These are phyloP conservation scores for Athalia circularis DNA, from an alignment of 2,888 invertebrate genomes.

Conservation along the genomic window DNA sequence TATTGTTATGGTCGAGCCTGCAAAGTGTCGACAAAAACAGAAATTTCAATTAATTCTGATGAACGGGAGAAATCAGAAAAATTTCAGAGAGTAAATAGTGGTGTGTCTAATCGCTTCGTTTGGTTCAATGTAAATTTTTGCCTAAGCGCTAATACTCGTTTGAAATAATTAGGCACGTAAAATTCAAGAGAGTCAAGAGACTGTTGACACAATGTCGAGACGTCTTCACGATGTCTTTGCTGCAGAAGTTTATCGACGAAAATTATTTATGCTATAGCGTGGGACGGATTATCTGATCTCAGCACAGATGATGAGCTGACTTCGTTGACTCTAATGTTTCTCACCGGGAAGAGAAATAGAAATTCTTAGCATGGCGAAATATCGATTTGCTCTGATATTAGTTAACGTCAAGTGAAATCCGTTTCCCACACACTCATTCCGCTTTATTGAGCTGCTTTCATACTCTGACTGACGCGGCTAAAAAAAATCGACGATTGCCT, in stretches of 20 bases:
- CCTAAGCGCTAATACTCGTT: too few species aligned
- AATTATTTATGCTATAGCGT: background rate
- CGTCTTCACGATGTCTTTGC: background rate
- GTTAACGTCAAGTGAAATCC: conserved; percentile 14
- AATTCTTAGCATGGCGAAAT: conserved; percentile 2
- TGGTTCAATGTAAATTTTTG: too few species aligned
- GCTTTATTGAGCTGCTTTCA: conserved; percentile 6
- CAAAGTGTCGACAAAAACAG: background rate
- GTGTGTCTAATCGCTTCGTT: too few species aligned
- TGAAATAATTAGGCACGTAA: too few species aligned
- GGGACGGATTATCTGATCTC: background rate
- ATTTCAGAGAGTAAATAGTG: too few species aligned
- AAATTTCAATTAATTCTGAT: too few species aligned
- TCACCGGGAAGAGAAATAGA: background rate
- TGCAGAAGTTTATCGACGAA: background rate
- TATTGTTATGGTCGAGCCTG: background rate
- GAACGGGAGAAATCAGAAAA: too few species aligned
- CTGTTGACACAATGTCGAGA: background rate
- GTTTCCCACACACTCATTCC: conserved; percentile 2
- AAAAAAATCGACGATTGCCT: conserved; percentile 22
- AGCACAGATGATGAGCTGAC: background rate
- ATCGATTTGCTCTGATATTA: conserved; percentile 11
- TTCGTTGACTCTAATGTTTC: background rate
- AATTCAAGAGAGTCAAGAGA: too few species aligned
- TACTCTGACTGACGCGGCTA: background rate